Conservation (phyloP, 2,113 vertebrate genomes). For the Channa maculata region DNA sequence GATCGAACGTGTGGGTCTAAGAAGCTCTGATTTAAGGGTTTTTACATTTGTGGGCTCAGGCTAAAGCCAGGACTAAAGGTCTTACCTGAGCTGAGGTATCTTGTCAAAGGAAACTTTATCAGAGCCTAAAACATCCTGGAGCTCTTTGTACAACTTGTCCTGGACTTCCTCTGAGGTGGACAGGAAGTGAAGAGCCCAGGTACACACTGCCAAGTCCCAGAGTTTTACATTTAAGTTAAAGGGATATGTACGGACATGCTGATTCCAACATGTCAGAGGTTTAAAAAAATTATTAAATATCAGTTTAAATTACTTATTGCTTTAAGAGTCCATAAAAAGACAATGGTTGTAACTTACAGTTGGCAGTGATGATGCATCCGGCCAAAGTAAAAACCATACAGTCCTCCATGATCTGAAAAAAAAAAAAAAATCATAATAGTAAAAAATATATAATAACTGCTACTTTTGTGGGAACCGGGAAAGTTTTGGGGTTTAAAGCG, state of each 20-base stretch:
- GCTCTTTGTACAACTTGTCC: slow-evolving; percentile 89
- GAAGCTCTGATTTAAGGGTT: too few relatives aligned
- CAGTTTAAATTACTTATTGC: too few relatives aligned
- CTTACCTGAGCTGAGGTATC: slow-evolving; percentile 92
- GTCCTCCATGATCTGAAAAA: slow-evolving; percentile 91
- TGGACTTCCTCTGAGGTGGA: slow-evolving; percentile 91
- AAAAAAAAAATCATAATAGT: neutral
- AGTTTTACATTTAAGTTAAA: too few relatives aligned
- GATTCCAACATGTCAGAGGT: too few relatives aligned
- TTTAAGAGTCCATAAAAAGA: too few relatives aligned
- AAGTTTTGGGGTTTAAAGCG: neutral
- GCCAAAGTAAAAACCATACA: slow-evolving; percentile 96
- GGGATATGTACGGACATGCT: too few relatives aligned
- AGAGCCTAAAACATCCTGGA: slow-evolving; percentile 88
- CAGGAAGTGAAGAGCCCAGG: slow-evolving; percentile 95
- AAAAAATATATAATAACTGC: too few relatives aligned
- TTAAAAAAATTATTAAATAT: too few relatives aligned
- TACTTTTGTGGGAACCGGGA: neutral
- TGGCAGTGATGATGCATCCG: slow-evolving; percentile 92
- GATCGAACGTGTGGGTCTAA: neutral
- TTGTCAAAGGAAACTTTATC: slow-evolving; percentile 89
- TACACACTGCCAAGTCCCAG: slow-evolving; percentile 87
- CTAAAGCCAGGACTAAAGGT: neutral
- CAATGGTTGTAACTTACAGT: slow-evolving; percentile 85
- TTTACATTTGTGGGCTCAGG: too few relatives aligned